These are phyloP conservation scores for Philypnodon macrostomus DNA, from an alignment of 2,797 vertebrate genomes.

Conservation along the genomic window DNA sequence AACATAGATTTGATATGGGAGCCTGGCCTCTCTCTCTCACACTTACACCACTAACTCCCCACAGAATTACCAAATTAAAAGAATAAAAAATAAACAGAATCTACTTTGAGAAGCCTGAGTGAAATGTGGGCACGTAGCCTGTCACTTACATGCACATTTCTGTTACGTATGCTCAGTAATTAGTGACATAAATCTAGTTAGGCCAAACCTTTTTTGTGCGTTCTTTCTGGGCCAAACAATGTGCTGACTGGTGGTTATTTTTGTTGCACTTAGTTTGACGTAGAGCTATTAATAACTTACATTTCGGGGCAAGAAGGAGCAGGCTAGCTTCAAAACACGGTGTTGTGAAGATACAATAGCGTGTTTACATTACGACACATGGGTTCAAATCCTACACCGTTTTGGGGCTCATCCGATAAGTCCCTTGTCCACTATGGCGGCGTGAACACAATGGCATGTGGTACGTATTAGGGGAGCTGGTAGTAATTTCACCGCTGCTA, in stretches of 20 bases:
- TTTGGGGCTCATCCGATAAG: constrained; percentile 59
- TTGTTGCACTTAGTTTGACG: constrained; percentile 9
- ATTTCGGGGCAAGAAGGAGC: constrained; percentile 12
- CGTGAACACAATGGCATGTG: constrained; percentile 88
- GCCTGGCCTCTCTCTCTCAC: constrained; percentile 9
- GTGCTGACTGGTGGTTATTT: constrained; percentile 22
- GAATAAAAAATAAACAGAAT: constrained; percentile 26
- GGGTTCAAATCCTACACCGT: constrained; percentile 41
- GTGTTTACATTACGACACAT: constrained; percentile 38
- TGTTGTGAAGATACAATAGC: constrained; percentile 9
- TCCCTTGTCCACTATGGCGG: constrained; percentile 66
- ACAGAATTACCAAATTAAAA: constrained; percentile 39
- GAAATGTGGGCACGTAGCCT: constrained; percentile 20
- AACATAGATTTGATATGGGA: neutral
- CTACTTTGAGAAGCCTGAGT: constrained; percentile 1
- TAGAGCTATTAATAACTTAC: constrained; percentile 29
- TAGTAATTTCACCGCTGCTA: constrained; percentile 99
- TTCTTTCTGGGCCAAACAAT: constrained; percentile 7
- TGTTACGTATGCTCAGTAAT: constrained; percentile 10
- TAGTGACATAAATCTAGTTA: constrained; percentile 28
- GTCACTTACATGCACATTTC: constrained; percentile 24
- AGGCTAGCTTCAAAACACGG: constrained; percentile 2
- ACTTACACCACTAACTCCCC: constrained; percentile 11
- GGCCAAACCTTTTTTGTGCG: constrained; percentile 11
- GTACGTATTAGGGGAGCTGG: constrained; percentile 95